Percentiles rank a stretch among this genome's conserved stretches.
phyloP scores from a whole-genome alignment of 2,888 invertebrate genomes.

The Poecilus cupreus region DNA sequence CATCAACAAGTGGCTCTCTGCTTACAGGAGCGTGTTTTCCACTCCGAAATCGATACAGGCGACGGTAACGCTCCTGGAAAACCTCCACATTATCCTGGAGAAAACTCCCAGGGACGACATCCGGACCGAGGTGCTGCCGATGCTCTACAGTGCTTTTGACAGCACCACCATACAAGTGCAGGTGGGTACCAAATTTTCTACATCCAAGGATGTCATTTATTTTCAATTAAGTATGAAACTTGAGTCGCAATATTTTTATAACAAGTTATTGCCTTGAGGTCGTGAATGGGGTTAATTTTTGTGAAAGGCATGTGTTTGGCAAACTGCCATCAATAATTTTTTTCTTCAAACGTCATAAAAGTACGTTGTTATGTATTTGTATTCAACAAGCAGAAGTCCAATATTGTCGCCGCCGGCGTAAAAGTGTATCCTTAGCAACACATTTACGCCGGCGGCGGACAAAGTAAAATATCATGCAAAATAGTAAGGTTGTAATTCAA shows the following conservation, averaged over 20 bases:
- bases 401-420: too few relatives aligned
- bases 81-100: conserved; percentile 90
- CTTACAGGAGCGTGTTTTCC: conserved; percentile 81
- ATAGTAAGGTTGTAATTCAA: too few relatives aligned
- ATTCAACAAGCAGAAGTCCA: too few relatives aligned
- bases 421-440: too few relatives aligned
- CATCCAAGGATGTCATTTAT: conserved; percentile 33
- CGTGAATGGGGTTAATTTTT: too few relatives aligned
- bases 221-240: conserved; percentile 52
- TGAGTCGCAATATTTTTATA: conserved; percentile 22
- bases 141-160: conserved; percentile 91
- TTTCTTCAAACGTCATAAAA: too few relatives aligned
- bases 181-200: conserved; percentile 78
- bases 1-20: conserved; percentile 48
- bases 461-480: too few relatives aligned
- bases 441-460: too few relatives aligned
- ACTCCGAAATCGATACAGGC: conserved; percentile 89
- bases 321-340: too few relatives aligned
- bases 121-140: conserved; percentile 87
- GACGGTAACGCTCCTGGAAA: conserved; percentile 91
- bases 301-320: too few relatives aligned
- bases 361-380: too few relatives aligned
- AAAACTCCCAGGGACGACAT: conserved; percentile 89
- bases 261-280: neutral
- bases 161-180: conserved; percentile 92